Base-by-base conservation (phyloP, 2,113 vertebrate genomes). In the Catharus bicknelli region DNA sequence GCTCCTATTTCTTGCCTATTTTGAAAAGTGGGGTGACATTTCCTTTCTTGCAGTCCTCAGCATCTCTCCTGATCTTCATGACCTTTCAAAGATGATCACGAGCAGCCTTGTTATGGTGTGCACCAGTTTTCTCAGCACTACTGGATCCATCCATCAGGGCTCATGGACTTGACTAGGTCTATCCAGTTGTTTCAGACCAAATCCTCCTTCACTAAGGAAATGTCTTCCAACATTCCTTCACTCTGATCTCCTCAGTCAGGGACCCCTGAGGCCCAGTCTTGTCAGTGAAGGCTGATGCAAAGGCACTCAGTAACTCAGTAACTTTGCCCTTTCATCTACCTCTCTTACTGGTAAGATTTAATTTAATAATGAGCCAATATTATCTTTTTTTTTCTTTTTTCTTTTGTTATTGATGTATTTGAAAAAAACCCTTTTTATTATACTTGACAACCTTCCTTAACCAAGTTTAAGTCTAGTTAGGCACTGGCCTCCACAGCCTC, bases 41-140 rank as follows among this genome's bases (percentile, higher is more conserved):
- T 66, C 7, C 27, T 45, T 38, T 58, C 16, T 58, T 53, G 32
- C 38, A 53, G 12, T n/a, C 19, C 16, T 88, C 45, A 66, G 38
- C 22, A 45, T 5, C 3, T 58, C 22, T 45, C 27, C 45, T 40
- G 16, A 59, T 47, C 6, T 26, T 23, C 53, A 47, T 18, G 23
- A 54, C 10, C 7, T 61, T 75, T 47, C 27, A 25, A 47, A 82
- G 13, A 17, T 34, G 23, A 54, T 34, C 23, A 40, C 4, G 5
- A 67, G 3, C 15, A 40, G 47, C 11, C 47, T 22, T 0, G 0
- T 6, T 54, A 26, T 2, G 1, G 11, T 17, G 3, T 25, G 23
- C 11, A 38, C 11, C n/a, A 88, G 9, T 16, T 67, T 23, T 30
- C 23, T 68, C 7, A 47, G 22, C 20, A 67, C 45, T 34, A 1